These are phyloP conservation scores for Drosophila arizonae DNA, from an alignment of 1,140 invertebrate genomes.

Conservation along the genomic window DNA sequence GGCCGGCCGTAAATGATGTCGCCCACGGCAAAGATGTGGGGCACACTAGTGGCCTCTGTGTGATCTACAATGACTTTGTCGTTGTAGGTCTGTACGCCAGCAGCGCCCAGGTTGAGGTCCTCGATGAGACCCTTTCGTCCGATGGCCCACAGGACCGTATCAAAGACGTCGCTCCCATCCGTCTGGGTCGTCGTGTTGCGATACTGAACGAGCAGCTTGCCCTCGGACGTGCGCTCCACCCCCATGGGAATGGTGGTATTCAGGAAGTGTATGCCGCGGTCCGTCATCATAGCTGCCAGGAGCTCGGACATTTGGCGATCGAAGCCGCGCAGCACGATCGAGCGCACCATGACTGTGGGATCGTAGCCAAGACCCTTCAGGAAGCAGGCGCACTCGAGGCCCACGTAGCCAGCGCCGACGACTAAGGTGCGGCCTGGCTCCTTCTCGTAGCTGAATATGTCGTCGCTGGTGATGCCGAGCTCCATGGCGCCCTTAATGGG, in stretches of 20 bases:
- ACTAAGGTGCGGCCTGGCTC: constrained; percentile 97
- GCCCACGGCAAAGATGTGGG: constrained; percentile 96
- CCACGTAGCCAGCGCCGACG: constrained; percentile 97
- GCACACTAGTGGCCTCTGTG: constrained; percentile 92
- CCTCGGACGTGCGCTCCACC: constrained; percentile 88
- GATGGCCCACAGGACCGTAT: constrained; percentile 93
- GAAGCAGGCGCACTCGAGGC: constrained; percentile 98
- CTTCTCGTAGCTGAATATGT: constrained; percentile 95
- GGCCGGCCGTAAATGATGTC: constrained; percentile 94
- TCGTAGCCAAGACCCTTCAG: constrained; percentile 94
- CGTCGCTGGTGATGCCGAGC: constrained; percentile 97
- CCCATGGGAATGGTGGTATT: constrained; percentile 89
- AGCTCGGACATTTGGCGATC: constrained; percentile 97
- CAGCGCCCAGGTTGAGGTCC: constrained; percentile 87
- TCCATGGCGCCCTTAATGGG: constrained; percentile 94
- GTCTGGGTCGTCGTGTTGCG: constrained; percentile 82
- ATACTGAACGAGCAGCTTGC: constrained; percentile 89
- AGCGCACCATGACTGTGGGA: constrained; percentile 95
- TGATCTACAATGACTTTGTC: constrained; percentile 87
- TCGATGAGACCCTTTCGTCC: constrained; percentile 89
- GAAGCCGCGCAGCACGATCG: constrained; percentile 97
- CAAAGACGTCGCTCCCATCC: constrained; percentile 88
- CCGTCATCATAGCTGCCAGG: constrained; percentile 92
- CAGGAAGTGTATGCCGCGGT: constrained; percentile 92
- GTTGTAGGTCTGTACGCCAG: constrained; percentile 85